Evolutionary conservation across 1,140 invertebrate species (phyloP), one percentile per base, ranked within the genome.

Genomic region (Paramacrobiotus metropolitanus): DNA sequence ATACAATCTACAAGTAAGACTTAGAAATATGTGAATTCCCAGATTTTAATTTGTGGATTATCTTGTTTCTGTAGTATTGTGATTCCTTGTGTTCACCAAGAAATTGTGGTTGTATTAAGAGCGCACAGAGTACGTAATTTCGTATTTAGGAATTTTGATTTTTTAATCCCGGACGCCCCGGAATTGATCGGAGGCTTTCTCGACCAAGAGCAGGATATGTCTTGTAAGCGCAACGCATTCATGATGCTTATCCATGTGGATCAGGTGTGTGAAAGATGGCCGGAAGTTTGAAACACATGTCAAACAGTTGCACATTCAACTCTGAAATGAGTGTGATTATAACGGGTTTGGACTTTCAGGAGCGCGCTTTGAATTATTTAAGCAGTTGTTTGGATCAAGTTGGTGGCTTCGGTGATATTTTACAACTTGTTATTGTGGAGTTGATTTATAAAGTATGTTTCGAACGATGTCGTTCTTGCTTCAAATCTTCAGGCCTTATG

Each of bases 381-480:
- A 84, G 86, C 40, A 85, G 86, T 3, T 92, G 93, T 71, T 82
- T 99, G 55, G 92, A 68, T 61, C 84, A 88, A 74, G 87, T 92
- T 48, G 85, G 86, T 66, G 82, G 81, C 30, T 98, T 99, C 74
- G 92, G 91, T 18, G 94, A 99, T 72, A 98, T 97, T 66, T 74
- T 99, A 3, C 95, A 99, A 72, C 76, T 99, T 40, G 90, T 99
- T 29, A 98, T 98, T 70, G 94, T 99, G 0, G 94, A 99, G 74
- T 78, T 99, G 0, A 98, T 99, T 68, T 98, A 98, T 70, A 98
- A 98, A 81, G 92, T 94, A 68, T 63, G 20, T 18, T 62, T 0
- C 4, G 21, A 30, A 40, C 9, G 24, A 21, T 61, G 21, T 29
- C 29, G 2, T 30, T 61, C 44, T 44, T 29, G n/a, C 34, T 9